Evolutionary conservation across 2,113 vertebrate genomes (phyloP).

Genomic region (Excalfactoria chinensis): DNA sequence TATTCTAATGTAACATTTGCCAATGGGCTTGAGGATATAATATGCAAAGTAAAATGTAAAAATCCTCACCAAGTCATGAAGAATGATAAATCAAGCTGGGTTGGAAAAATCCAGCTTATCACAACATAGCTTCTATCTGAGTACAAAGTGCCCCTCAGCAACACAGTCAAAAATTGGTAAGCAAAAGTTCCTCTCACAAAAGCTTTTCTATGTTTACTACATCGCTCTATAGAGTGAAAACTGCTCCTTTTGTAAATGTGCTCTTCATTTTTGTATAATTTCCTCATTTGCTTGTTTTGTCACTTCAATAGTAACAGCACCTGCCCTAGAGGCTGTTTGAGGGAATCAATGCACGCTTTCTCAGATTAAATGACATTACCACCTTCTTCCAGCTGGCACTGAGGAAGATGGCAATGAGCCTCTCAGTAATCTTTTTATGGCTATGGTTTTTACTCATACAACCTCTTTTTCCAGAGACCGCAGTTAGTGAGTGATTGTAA

Average conservation of each 20-base stretch:
- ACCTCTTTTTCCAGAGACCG: not conserved
- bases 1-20: not conserved
- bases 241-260: not conserved
- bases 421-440: not conserved
- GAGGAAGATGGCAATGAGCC: not conserved
- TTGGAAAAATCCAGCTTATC: not conserved
- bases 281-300: not conserved
- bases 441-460: not conserved
- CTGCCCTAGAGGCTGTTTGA: not conserved
- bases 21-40: not conserved
- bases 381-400: fast-evolving
- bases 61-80: not conserved
- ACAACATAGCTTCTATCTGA: not conserved
- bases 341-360: not conserved
- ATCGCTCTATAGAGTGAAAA: not conserved
- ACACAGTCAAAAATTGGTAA: not conserved
- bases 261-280: fast-evolving
- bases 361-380: not conserved
- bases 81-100: not conserved
- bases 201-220: not conserved
- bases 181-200: not conserved
- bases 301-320: not conserved
- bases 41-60: not conserved
- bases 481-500: not conserved
- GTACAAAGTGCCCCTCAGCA: not conserved